Percentiles rank a stretch among this genome's conserved stretches.
phyloP scores from a whole-genome alignment of 53 echinoderm and acorn worm species.

The Luidia sarsii region DNA sequence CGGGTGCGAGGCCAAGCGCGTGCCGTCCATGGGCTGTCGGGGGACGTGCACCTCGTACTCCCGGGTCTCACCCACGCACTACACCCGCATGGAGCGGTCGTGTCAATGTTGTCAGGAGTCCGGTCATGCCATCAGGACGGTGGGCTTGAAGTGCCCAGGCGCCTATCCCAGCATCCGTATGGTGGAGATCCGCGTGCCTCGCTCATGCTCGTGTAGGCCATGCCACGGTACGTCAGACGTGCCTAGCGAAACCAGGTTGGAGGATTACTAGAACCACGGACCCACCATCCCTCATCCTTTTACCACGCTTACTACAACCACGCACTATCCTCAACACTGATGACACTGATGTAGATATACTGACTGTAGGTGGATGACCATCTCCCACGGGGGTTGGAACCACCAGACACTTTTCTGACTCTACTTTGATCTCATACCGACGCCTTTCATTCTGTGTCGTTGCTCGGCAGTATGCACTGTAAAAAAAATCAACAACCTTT shows the following conservation, averaged over 20 bases:
- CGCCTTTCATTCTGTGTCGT: too few relatives aligned
- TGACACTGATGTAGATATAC: too few relatives aligned
- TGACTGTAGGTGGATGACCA: too few relatives aligned
- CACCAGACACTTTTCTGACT: too few relatives aligned
- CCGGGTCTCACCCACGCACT: conserved; percentile 73
- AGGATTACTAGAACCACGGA: too few relatives aligned
- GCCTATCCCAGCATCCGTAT: conserved; percentile 10
- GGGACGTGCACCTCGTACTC: conserved; percentile 73
- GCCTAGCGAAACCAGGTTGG: conserved; percentile 45
- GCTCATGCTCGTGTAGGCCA: conserved; percentile 64
- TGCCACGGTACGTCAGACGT: conserved; percentile 59
- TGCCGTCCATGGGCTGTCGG: conserved; percentile 63
- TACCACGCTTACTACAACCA: too few relatives aligned
- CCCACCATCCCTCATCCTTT: too few relatives aligned
- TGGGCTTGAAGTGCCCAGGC: conserved; percentile 49
- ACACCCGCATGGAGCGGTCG: conserved; percentile 68
- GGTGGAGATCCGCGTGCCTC: conserved; percentile 48
- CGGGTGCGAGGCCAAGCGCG: conserved; percentile 35
- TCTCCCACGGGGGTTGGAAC: too few relatives aligned
- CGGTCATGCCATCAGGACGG: conserved; percentile 13
- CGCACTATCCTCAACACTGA: too few relatives aligned
- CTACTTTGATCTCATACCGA: too few relatives aligned
- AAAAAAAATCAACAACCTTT: too few relatives aligned
- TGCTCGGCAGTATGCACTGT: too few relatives aligned
- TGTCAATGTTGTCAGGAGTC: conserved; percentile 79